These are phyloP conservation scores for Peromyscus melanophrys DNA, from an alignment of 2,797 vertebrate species.

Conservation along the genomic window DNA sequence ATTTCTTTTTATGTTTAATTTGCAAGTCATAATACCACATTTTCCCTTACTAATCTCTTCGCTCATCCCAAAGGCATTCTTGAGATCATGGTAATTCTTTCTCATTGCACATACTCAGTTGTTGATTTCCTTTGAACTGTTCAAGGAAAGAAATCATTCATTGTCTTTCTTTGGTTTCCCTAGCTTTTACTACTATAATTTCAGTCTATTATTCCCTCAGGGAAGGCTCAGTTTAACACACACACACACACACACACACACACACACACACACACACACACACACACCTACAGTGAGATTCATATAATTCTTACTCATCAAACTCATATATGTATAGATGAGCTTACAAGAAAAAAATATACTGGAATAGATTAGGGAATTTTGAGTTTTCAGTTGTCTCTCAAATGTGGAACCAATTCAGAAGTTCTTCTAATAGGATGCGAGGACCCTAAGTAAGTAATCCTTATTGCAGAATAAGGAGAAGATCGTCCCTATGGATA, in stretches of 20 bases:
- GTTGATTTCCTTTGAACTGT: background rate
- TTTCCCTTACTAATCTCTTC: background rate
- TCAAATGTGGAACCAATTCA: background rate
- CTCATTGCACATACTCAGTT: background rate
- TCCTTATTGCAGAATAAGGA: background rate
- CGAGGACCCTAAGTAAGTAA: background rate
- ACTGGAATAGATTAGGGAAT: background rate
- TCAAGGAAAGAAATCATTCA: background rate
- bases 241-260: background rate
- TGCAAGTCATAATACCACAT: conserved; percentile 3
- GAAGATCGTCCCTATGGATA: background rate
- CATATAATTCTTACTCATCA: background rate
- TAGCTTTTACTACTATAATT: background rate
- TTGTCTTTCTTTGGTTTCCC: background rate
- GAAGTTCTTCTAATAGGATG: background rate
- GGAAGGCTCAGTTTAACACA: background rate
- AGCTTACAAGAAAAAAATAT: background rate
- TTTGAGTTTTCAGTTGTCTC: background rate
- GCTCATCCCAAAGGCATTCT: conserved; percentile 27
- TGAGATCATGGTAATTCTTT: background rate
- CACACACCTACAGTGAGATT: background rate
- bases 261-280: background rate
- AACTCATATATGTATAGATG: background rate
- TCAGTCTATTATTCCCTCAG: background rate
- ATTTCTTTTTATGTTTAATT: conserved; percentile 44